Conservation (phyloP, 2,888 invertebrate genomes). For the Sepioteuthis lessoniana region DNA sequence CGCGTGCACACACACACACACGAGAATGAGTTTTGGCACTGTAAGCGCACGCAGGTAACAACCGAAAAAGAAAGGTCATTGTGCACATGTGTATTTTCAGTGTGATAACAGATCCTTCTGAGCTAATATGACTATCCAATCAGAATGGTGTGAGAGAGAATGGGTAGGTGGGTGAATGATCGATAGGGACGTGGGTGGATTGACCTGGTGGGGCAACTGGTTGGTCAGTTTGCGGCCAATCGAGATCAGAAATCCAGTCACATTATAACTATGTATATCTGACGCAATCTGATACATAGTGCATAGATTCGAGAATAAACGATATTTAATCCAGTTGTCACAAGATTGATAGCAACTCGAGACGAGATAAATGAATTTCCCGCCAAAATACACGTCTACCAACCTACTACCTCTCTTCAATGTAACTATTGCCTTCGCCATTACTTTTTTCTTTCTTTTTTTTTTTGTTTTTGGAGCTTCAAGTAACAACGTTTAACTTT, state of each 20-base stretch:
- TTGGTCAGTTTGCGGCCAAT: background rate
- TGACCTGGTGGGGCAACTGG: background rate
- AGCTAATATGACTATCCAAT: background rate
- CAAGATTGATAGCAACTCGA: background rate
- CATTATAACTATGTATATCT: background rate
- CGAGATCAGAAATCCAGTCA: background rate
- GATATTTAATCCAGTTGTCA: background rate
- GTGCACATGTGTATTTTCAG: background rate
- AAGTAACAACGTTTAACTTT: background rate
- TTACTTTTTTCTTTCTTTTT: background rate
- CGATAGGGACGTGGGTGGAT: background rate
- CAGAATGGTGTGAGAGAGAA: background rate
- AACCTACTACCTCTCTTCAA: background rate
- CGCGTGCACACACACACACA: too few species aligned
- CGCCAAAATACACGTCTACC: background rate
- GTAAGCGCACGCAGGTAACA: too few species aligned
- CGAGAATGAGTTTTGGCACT: too few species aligned
- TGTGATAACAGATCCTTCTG: background rate
- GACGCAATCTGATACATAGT: background rate
- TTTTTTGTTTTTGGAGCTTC: background rate
- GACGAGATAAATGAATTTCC: background rate
- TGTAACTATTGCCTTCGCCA: background rate
- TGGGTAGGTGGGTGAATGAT: background rate
- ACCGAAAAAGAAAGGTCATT: too few species aligned
- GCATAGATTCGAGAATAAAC: background rate